phyloP scores from a whole-genome alignment of 2,888 invertebrate genomes.

The Synergus umbraculus region DNA sequence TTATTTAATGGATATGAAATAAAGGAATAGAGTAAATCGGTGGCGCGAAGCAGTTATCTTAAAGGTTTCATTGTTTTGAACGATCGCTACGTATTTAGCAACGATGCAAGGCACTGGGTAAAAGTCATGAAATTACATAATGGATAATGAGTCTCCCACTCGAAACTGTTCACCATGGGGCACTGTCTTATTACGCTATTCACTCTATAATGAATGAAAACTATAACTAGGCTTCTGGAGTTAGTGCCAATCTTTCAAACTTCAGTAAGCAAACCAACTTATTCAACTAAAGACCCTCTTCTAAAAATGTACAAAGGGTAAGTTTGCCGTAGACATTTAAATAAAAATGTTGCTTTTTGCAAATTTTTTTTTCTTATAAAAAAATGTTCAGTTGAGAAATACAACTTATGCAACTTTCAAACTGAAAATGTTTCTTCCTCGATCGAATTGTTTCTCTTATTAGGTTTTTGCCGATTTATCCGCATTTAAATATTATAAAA shows the following conservation, averaged over 20 bases:
- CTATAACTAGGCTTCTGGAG: conserved; percentile 6
- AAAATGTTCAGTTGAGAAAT: too few species aligned
- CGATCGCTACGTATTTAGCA: conserved; percentile 60
- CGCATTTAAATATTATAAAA: too few species aligned
- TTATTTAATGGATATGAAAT: conserved; percentile 15
- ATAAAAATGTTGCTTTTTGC: neutral
- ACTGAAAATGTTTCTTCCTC: too few species aligned
- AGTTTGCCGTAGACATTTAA: neutral
- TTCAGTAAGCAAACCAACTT: conserved; percentile 9
- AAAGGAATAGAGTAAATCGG: conserved; percentile 48
- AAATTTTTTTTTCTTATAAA: too few species aligned
- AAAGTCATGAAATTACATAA: conserved; percentile 66
- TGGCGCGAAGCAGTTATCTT: conserved; percentile 54
- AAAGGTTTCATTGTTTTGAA: conserved; percentile 53
- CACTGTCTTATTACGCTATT: conserved; percentile 32
- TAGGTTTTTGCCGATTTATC: too few species aligned
- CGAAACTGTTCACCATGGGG: conserved; percentile 41
- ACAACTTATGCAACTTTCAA: too few species aligned
- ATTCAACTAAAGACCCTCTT: neutral
- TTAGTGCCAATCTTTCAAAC: conserved; percentile 21
- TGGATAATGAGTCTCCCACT: conserved; percentile 56
- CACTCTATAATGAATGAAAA: conserved; percentile 45
- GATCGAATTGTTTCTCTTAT: too few species aligned
- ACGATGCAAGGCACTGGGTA: conserved; percentile 57
- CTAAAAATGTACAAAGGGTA: conserved; percentile 9